Percentiles rank a stretch among this genome's conserved stretches.
Evolutionary conservation across 2,888 invertebrate species (phyloP).

Genomic region (Tribolium freemani): DNA sequence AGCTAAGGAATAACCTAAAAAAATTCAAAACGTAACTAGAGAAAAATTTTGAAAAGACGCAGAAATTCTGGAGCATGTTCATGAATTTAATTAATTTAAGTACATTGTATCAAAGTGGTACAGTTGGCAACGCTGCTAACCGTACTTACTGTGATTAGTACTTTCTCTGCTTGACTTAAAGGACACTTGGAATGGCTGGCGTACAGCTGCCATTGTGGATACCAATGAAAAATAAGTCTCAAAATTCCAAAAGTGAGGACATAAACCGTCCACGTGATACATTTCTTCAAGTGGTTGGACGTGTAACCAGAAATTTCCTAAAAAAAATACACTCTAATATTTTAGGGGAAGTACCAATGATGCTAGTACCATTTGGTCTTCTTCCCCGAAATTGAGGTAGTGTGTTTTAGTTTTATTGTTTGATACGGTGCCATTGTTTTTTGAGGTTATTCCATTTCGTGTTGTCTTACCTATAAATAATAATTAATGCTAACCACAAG

Average conservation of each 20-base stretch:
- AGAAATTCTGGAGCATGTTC: too few relatives aligned
- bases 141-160: slow-evolving; percentile 78
- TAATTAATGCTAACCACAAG: background rate
- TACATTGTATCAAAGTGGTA: too few relatives aligned
- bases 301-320: slow-evolving; percentile 80
- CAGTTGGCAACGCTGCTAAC: too few relatives aligned
- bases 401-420: slow-evolving; percentile 44
- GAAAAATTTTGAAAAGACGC: too few relatives aligned
- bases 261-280: slow-evolving; percentile 74
- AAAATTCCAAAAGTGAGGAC: slow-evolving; percentile 81
- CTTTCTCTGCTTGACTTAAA: slow-evolving; percentile 81
- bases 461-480: background rate
- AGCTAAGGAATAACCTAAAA: too few relatives aligned
- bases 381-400: slow-evolving; percentile 61
- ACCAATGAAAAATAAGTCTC: slow-evolving; percentile 90
- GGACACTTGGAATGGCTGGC: slow-evolving; percentile 80
- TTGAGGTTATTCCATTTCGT: slow-evolving; percentile 29
- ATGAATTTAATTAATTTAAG: too few relatives aligned
- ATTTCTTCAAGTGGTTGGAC: slow-evolving; percentile 67
- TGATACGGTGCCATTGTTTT: slow-evolving; percentile 33
- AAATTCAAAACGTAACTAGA: too few relatives aligned
- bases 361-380: slow-evolving; percentile 59
- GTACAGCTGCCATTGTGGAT: slow-evolving; percentile 82
- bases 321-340: slow-evolving; percentile 27
- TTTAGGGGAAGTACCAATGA: slow-evolving; percentile 26